Percentiles rank a stretch among this genome's conserved stretches.
Conservation (phyloP, 2,113 vertebrate genomes). For the Hydrolagus affinis region DNA sequence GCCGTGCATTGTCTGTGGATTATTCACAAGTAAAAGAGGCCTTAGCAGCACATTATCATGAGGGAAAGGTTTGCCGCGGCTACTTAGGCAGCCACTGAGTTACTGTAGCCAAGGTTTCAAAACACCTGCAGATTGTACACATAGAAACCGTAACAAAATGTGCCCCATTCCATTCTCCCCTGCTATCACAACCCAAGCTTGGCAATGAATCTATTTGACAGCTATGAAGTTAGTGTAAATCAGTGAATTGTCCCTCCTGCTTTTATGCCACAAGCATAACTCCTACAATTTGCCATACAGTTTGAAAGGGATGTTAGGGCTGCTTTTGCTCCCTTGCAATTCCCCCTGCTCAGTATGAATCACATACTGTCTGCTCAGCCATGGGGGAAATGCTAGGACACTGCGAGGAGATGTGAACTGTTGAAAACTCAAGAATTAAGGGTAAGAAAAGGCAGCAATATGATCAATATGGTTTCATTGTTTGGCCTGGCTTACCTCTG, state of each 20-base stretch:
- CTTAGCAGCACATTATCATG: constrained; percentile 62
- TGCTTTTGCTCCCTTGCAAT: neutral
- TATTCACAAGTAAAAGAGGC: constrained; percentile 67
- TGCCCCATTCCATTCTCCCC: constrained; percentile 43
- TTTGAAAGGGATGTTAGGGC: constrained; percentile 32
- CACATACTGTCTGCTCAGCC: constrained; percentile 21
- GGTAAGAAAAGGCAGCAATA: constrained; percentile 61
- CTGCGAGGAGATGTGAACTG: neutral
- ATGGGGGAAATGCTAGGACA: constrained; percentile 35
- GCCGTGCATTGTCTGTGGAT: constrained; percentile 72
- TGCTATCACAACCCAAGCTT: constrained; percentile 38
- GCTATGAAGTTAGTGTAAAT: constrained; percentile 67
- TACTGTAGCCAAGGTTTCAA: constrained; percentile 54
- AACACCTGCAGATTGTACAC: constrained; percentile 58
- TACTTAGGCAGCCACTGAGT: constrained; percentile 41
- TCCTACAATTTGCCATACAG: neutral
- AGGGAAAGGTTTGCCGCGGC: neutral
- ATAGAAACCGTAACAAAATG: constrained; percentile 46
- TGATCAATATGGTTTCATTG: constrained; percentile 85
- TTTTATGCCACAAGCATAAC: constrained; percentile 35
- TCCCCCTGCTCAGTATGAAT: neutral
- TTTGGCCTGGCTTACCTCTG: constrained; percentile 79
- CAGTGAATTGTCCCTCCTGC: constrained; percentile 52
- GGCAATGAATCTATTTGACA: constrained; percentile 67
- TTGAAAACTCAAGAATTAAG: constrained; percentile 45